Evolutionary conservation across 2,113 vertebrate genomes (phyloP).

Genomic region (Morphnarchus princeps): DNA sequence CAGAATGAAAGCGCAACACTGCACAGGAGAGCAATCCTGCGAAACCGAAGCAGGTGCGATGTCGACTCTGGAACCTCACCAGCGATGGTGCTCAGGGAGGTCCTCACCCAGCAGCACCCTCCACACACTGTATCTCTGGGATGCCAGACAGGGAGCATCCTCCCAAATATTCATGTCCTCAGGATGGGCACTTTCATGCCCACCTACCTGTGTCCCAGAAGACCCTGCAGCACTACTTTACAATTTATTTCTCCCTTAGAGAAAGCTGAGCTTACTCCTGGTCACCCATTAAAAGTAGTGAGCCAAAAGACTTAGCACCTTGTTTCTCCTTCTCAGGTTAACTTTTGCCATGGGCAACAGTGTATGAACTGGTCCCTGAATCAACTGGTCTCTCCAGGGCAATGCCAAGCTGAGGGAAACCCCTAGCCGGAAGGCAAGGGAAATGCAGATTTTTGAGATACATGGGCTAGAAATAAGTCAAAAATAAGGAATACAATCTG

Average conservation of each 20-base stretch:
- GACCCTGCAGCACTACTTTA: not conserved
- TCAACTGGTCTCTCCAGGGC: not conserved
- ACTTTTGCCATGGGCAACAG: not conserved
- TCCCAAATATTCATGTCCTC: not conserved
- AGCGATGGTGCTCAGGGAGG: rapidly evolving
- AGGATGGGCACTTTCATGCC: not conserved
- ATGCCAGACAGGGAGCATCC: not conserved
- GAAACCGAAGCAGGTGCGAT: rapidly evolving
- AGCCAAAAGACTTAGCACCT: not conserved
- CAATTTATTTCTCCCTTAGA: not conserved
- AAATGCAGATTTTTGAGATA: not conserved
- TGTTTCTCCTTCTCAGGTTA: not conserved
- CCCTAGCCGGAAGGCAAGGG: not conserved
- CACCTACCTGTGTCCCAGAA: not conserved
- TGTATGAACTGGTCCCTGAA: not conserved
- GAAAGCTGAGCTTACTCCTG: not conserved
- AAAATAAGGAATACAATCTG: not conserved
- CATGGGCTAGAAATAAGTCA: not conserved
- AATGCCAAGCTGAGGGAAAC: not conserved
- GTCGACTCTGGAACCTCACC: not conserved
- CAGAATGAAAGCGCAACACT: not conserved
- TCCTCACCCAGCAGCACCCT: not conserved
- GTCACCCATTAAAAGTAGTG: too few species aligned
- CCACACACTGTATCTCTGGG: rapidly evolving
- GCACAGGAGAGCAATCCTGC: not conserved